phyloP scores from a whole-genome alignment of 2,888 invertebrate species.

The Ectemnius continuus region DNA sequence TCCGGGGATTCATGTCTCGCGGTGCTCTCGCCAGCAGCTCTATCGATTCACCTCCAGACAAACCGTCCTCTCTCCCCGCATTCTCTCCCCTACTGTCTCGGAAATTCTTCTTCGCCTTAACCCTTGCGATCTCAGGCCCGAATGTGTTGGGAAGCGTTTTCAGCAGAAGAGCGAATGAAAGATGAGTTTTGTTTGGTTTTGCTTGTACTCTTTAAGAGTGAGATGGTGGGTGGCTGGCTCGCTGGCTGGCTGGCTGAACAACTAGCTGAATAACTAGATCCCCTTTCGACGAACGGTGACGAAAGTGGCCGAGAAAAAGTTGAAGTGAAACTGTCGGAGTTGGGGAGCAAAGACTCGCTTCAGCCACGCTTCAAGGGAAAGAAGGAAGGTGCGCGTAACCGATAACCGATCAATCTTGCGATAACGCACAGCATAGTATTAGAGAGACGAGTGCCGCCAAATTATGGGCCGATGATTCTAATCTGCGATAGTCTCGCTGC shows the following conservation, averaged over 20 bases:
- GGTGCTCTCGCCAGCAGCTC: constrained; percentile 69
- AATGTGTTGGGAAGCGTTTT: too few species aligned
- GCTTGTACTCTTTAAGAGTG: too few species aligned
- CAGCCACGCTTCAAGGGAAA: too few species aligned
- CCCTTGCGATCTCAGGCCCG: too few species aligned
- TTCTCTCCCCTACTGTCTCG: constrained; percentile 23
- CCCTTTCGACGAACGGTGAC: constrained; percentile 17
- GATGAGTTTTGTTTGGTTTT: too few species aligned
- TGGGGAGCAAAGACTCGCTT: neutral
- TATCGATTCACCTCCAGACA: constrained; percentile 72
- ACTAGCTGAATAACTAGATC: too few species aligned
- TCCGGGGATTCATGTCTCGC: constrained; percentile 71
- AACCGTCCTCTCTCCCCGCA: constrained; percentile 59
- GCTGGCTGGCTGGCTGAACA: too few species aligned
- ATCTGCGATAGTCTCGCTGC: constrained; percentile 33
- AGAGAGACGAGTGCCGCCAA: constrained; percentile 46
- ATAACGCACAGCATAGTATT: constrained; percentile 44
- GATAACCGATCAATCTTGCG: constrained; percentile 61
- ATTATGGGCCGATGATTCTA: constrained; percentile 41
- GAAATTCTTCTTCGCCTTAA: neutral
- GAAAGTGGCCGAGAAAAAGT: constrained; percentile 46
- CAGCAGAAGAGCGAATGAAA: too few species aligned
- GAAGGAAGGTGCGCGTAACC: constrained; percentile 47
- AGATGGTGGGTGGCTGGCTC: too few species aligned
- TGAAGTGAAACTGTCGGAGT: constrained; percentile 30